Conservation (phyloP, 1,140 invertebrate species). For the Sycophaga agraensis region DNA sequence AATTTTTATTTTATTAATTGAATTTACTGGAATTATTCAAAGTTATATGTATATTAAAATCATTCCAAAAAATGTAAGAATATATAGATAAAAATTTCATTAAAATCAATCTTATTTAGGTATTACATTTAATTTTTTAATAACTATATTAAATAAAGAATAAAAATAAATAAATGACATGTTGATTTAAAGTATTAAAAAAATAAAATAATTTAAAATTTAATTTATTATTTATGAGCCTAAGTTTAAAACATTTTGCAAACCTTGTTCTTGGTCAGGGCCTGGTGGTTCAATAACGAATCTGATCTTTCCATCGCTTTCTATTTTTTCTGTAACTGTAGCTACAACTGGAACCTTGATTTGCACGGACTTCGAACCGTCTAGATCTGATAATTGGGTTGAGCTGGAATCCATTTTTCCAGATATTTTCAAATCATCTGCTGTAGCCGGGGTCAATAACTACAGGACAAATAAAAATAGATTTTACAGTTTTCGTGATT, state of each 20-base stretch:
- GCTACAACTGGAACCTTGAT: constrained; percentile 61
- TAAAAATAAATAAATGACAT: too few relatives aligned
- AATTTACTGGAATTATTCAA: too few relatives aligned
- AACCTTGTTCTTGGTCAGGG: constrained; percentile 50
- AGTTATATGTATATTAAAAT: background rate
- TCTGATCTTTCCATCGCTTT: constrained; percentile 49
- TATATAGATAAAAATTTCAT: background rate
- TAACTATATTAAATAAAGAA: too few relatives aligned
- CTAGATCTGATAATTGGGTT: constrained; percentile 40
- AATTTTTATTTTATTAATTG: too few relatives aligned
- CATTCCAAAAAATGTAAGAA: background rate
- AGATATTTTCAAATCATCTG: constrained; percentile 55
- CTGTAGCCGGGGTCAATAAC: constrained; percentile 57
- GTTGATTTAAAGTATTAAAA: too few relatives aligned
- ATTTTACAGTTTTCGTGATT: too few relatives aligned
- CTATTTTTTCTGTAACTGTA: constrained; percentile 55
- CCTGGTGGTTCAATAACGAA: constrained; percentile 54
- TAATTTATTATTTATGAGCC: too few relatives aligned
- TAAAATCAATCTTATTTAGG: too few relatives aligned
- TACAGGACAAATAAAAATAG: constrained; percentile 32
- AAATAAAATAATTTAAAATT: too few relatives aligned
- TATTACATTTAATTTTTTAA: too few relatives aligned
- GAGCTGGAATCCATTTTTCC: constrained; percentile 52
- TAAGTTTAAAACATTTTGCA: too few relatives aligned
- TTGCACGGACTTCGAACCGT: constrained; percentile 56